phyloP scores from a whole-genome alignment of 2,888 invertebrate genomes.

The Eremobia ochroleuca region DNA sequence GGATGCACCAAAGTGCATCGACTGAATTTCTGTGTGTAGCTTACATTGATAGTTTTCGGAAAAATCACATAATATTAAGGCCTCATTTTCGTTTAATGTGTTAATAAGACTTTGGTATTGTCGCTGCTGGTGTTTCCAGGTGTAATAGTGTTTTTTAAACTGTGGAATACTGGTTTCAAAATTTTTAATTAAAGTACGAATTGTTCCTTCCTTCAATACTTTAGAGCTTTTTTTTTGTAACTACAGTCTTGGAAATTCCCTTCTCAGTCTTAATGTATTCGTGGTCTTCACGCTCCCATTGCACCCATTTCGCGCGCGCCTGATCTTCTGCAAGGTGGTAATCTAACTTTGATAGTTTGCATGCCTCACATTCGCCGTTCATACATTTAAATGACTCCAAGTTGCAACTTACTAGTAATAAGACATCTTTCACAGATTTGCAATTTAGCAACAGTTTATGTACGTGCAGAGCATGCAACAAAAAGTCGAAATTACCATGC shows the following conservation, averaged over 20 bases:
- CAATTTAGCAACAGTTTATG: constrained; percentile 3
- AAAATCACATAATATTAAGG: constrained; percentile 23
- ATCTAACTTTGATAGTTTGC: background rate
- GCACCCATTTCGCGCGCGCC: background rate
- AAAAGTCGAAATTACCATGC: background rate
- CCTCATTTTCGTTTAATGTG: constrained; percentile 18
- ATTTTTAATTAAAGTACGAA: constrained; percentile 1
- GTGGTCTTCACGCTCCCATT: constrained; percentile 18
- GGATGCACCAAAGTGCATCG: constrained; percentile 23
- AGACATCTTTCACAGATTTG: background rate
- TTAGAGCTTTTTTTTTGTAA: constrained; percentile 15
- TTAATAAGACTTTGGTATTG: constrained; percentile 12
- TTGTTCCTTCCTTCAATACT: constrained; percentile 15
- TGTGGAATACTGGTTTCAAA: constrained; percentile 9
- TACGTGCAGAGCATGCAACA: background rate
- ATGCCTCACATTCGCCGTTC: too few relatives aligned
- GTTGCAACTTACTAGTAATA: background rate
- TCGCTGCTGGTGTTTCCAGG: constrained; percentile 7
- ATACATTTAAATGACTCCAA: too few relatives aligned
- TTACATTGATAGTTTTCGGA: constrained; percentile 26
- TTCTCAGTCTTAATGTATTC: constrained; percentile 11
- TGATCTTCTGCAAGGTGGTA: background rate
- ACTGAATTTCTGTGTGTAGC: constrained; percentile 14
- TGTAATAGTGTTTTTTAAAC: constrained; percentile 22
- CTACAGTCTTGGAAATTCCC: constrained; percentile 5